Conservation (phyloP, 2,797 vertebrate species). For the Dicrostonyx torquatus region DNA sequence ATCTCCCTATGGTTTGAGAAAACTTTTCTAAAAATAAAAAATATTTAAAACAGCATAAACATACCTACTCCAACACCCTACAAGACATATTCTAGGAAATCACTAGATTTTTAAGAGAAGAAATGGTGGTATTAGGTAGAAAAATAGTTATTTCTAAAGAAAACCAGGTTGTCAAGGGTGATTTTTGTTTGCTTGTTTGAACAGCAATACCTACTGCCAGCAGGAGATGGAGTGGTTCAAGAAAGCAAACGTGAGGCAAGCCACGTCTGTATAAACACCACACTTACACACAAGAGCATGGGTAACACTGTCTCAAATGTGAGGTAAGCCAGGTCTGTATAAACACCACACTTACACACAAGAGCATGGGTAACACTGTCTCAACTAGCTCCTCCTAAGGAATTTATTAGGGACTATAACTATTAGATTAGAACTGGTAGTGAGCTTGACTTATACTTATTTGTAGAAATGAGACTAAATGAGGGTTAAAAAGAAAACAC, state of each 20-base stretch:
- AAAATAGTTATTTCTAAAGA: constrained; percentile 60
- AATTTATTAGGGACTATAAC: constrained; percentile 9
- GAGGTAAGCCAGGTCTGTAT: constrained; percentile 26
- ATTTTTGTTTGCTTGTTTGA: neutral
- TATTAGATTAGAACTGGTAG: neutral
- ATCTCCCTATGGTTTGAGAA: neutral
- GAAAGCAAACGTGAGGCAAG: constrained; percentile 33
- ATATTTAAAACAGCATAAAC: neutral
- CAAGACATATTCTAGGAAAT: constrained; percentile 44
- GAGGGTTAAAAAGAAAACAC: neutral
- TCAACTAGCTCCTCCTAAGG: neutral
- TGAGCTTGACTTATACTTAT: neutral
- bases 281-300: constrained; percentile 1
- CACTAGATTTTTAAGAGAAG: neutral
- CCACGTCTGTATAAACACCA: constrained; percentile 44
- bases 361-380: constrained; percentile 16
- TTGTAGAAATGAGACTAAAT: constrained; percentile 40
- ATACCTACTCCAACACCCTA: neutral
- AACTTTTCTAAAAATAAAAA: constrained; percentile 14
- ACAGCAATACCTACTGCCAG: constrained; percentile 24
- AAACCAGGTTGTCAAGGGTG: constrained; percentile 25
- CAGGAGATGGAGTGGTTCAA: constrained; percentile 2
- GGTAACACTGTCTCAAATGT: constrained; percentile 13
- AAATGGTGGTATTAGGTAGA: constrained; percentile 21
- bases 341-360: constrained; percentile 34